Percentiles rank a stretch among this genome's conserved stretches.
Conservation (phyloP, 64 coral and sea anemone species). For the Montipora capricornis region DNA sequence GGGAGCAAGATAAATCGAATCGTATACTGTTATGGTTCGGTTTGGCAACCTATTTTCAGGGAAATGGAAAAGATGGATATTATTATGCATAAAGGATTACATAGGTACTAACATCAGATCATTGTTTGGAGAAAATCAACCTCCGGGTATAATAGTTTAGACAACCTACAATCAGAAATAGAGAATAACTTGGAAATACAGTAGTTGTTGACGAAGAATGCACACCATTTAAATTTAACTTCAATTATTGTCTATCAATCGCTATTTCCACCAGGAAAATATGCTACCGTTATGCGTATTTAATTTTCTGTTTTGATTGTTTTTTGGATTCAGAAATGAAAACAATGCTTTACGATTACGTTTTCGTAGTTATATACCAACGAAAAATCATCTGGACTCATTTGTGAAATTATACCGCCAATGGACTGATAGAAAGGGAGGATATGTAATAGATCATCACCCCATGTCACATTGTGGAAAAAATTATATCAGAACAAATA, state of each 20-base stretch:
- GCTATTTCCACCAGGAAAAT: not conserved
- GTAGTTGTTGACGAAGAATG: not conserved
- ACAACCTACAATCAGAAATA: not conserved
- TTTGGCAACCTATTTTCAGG: not conserved
- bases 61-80: not conserved
- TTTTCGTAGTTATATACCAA: not conserved
- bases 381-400: not conserved
- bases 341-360: not conserved
- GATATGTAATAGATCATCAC: not conserved
- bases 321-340: not conserved
- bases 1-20: not conserved
- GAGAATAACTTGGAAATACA: not conserved
- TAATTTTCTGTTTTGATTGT: not conserved
- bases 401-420: not conserved
- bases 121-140: not conserved
- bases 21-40: not conserved
- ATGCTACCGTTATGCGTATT: not conserved
- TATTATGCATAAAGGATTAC: not conserved
- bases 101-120: not conserved
- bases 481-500: not conserved
- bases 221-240: not conserved
- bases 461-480: not conserved
- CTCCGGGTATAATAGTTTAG: not conserved
- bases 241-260: not conserved
- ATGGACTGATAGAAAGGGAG: not conserved